A percentile compares a stretch with the other conserved stretches of the same genome.
Evolutionary conservation across 2,888 invertebrate genomes (phyloP).

Genomic region (Aspidiotus rigidus): DNA sequence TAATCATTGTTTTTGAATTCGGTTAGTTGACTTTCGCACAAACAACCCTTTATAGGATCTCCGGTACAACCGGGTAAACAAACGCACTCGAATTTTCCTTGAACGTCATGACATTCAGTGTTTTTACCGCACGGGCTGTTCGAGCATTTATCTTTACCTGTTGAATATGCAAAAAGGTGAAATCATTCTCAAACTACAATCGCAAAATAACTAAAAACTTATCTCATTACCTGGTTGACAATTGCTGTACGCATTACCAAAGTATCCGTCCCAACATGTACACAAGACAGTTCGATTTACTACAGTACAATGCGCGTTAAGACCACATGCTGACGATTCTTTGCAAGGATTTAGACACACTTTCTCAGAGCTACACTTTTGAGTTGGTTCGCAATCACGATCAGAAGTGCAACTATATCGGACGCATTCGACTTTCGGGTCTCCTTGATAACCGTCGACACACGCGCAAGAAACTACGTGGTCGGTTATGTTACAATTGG

Average conservation of each 20-base stretch:
- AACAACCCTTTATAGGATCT: slow-evolving; percentile 69
- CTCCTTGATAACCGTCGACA: slow-evolving; percentile 71
- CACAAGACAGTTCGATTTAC: slow-evolving; percentile 66
- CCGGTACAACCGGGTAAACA: slow-evolving; percentile 73
- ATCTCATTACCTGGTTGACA: slow-evolving; percentile 51
- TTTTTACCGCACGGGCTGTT: slow-evolving; percentile 77
- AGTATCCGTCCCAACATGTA: slow-evolving; percentile 63
- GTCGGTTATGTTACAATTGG: slow-evolving; percentile 66
- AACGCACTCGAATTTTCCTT: slow-evolving; percentile 67
- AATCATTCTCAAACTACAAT: not conserved
- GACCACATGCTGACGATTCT: slow-evolving; percentile 65
- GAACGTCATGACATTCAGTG: slow-evolving; percentile 67
- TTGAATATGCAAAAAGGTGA: not conserved
- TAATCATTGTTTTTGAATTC: slow-evolving; percentile 48
- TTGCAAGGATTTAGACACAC: slow-evolving; percentile 77
- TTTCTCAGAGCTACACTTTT: slow-evolving; percentile 59
- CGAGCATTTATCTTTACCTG: slow-evolving; percentile 56
- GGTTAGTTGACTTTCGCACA: slow-evolving; percentile 53
- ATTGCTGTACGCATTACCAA: slow-evolving; percentile 59
- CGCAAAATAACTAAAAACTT: not conserved
- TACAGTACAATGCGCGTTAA: slow-evolving; percentile 75
- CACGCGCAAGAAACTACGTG: slow-evolving; percentile 79
- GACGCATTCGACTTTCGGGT: slow-evolving; percentile 40
- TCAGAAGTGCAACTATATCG: slow-evolving; percentile 67
- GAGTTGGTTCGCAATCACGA: slow-evolving; percentile 66